Percentiles rank a stretch among this genome's conserved stretches.
phyloP scores from a whole-genome alignment of 2,888 invertebrate species.

The Caenorhabditis sulstoni region DNA sequence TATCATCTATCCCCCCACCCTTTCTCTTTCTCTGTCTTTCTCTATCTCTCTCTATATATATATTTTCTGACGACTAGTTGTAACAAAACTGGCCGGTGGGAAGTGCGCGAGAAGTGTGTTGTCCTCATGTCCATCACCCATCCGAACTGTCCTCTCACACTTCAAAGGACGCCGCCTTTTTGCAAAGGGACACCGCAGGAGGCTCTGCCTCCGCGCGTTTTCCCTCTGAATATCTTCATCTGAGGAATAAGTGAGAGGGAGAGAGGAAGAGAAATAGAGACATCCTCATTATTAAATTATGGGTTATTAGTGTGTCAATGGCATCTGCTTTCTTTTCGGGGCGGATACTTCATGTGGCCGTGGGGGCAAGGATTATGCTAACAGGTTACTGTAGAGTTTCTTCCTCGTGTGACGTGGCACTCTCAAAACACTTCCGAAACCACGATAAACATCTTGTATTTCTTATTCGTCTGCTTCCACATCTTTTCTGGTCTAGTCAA shows the following conservation, averaged over 20 bases:
- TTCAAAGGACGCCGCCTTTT: conserved; percentile 33
- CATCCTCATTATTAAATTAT: conserved; percentile 55
- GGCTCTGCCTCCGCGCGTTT: background rate
- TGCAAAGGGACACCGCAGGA: background rate
- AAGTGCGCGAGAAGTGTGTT: conserved; percentile 42
- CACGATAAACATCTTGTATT: background rate
- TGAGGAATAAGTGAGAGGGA: conserved; percentile 19
- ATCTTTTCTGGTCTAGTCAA: background rate
- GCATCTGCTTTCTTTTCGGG: background rate
- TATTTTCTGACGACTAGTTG: conserved; percentile 12
- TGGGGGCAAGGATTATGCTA: too few relatives aligned
- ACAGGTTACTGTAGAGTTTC: too few relatives aligned
- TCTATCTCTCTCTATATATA: too few relatives aligned
- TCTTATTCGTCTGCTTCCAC: too few relatives aligned
- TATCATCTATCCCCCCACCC: too few relatives aligned
- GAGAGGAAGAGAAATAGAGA: background rate
- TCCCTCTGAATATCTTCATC: conserved; percentile 38
- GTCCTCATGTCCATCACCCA: conserved; percentile 15
- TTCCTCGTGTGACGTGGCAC: too few relatives aligned
- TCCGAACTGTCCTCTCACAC: conserved; percentile 13
- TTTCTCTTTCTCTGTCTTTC: too few relatives aligned
- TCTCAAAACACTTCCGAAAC: too few relatives aligned
- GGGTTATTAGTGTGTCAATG: conserved; percentile 51
- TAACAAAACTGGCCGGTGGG: conserved; percentile 10
- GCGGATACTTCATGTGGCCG: background rate